Conservation (phyloP, 2,888 invertebrate species). For the Philonicus albiceps region DNA sequence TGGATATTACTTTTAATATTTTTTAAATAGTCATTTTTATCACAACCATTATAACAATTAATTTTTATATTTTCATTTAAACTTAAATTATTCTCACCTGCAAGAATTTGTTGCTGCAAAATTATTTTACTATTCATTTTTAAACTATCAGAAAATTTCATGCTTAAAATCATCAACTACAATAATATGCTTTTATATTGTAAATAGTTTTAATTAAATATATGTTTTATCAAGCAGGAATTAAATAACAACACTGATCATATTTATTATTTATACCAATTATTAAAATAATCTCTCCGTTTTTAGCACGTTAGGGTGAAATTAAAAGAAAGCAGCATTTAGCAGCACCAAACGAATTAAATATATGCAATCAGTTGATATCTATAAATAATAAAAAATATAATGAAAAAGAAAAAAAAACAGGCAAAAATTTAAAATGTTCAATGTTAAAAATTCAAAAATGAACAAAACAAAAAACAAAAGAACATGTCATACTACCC, state of each 20-base stretch:
- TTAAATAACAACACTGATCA: background rate
- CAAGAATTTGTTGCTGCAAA: background rate
- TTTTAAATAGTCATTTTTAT: no score
- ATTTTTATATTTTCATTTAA: background rate
- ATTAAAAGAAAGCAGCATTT: background rate
- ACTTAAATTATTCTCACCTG: background rate
- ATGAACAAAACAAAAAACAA: background rate
- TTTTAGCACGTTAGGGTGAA: background rate
- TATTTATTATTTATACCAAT: no score
- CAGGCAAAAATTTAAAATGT: background rate
- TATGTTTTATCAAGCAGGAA: background rate
- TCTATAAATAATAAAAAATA: conserved; percentile 28
- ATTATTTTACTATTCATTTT: background rate
- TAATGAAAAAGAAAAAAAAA: background rate
- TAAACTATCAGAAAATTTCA: background rate
- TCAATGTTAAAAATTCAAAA: background rate
- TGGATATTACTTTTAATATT: background rate
- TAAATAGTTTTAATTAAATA: no score
- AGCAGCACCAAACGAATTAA: background rate
- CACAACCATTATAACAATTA: no score
- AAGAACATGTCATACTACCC: background rate
- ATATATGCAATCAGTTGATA: background rate
- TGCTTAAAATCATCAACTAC: background rate
- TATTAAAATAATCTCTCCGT: background rate
- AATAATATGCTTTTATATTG: no score